Evolutionary conservation across 2,797 vertebrate species (phyloP).

Genomic region (Falco columbarius): DNA sequence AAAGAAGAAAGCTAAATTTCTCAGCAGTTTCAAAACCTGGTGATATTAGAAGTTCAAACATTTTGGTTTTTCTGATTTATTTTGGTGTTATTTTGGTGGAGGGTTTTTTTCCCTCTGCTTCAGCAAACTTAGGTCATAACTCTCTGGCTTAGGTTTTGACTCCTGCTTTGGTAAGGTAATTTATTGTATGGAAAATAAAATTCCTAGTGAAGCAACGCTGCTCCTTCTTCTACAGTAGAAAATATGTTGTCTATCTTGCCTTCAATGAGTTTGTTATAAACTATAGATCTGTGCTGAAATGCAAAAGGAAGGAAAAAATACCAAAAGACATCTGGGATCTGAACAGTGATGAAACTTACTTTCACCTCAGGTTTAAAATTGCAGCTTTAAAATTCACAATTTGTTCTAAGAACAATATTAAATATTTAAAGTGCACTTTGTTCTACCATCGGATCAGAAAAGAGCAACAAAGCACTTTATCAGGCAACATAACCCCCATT

Average conservation of each 20-base stretch:
- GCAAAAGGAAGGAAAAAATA: neutral
- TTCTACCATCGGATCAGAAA: neutral
- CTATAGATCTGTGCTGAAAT: neutral
- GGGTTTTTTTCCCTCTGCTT: neutral
- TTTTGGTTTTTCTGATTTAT: neutral
- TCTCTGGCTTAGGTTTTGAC: neutral
- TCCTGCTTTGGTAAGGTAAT: neutral
- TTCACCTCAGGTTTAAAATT: neutral
- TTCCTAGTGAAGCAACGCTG: neutral
- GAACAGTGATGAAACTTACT: neutral
- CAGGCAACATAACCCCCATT: neutral
- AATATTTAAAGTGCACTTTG: conserved; percentile 30
- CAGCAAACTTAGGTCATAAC: neutral
- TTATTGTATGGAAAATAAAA: neutral
- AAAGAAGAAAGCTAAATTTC: neutral
- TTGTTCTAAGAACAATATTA: neutral
- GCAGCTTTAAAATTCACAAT: conserved; percentile 17
- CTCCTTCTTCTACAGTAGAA: neutral
- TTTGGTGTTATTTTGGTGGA: neutral
- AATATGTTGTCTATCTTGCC: neutral
- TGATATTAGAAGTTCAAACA: neutral
- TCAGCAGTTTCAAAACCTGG: neutral
- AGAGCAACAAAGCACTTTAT: conserved; percentile 15
- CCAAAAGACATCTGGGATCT: neutral
- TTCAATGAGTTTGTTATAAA: neutral